Conservation (phyloP, 2,888 invertebrate species). For the Linhomoeus sp. region DNA sequence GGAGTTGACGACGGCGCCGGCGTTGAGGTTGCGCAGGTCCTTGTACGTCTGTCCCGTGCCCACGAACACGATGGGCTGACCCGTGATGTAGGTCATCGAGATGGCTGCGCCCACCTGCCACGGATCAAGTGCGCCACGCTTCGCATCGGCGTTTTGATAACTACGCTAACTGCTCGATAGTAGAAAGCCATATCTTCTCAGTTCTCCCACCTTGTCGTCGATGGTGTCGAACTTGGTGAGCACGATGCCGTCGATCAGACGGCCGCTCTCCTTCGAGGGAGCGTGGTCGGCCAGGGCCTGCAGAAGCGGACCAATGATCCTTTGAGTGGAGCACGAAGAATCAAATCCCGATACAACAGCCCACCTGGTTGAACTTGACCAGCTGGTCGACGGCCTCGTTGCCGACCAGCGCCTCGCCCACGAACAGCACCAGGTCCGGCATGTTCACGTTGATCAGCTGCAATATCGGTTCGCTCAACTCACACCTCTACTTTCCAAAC, state of each 20-base stretch:
- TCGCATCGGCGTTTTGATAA: no score
- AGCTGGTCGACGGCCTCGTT: conserved; percentile 99
- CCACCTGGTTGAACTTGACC: conserved; percentile 76
- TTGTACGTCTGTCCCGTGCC: conserved; percentile 98
- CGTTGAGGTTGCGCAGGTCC: conserved; percentile 85
- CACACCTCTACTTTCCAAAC: no score
- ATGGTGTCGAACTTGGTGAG: conserved; percentile 99
- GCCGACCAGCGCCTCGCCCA: conserved; percentile 96
- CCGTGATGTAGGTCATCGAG: conserved; percentile 99
- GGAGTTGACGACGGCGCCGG: conserved; percentile 81
- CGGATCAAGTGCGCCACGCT: no score
- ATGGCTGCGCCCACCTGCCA: conserved; percentile 90
- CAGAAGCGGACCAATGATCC: conserved; percentile 84
- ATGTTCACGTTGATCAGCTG: conserved; percentile 81
- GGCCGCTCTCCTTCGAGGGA: conserved; percentile 46
- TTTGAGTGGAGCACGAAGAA: conserved; percentile 99
- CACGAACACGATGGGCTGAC: conserved; percentile 95
- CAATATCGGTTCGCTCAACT: no score
- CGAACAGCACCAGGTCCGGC: conserved; percentile 94
- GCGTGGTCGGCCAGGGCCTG: conserved; percentile 80
- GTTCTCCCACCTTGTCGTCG: conserved; percentile 63
- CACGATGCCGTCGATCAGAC: conserved; percentile 93
- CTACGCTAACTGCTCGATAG: no score
- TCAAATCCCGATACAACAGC: conserved; percentile 94
- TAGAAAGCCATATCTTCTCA: no score